Base-by-base conservation (phyloP, 2,797 vertebrate species). In the Typhlichthys subterraneus region DNA sequence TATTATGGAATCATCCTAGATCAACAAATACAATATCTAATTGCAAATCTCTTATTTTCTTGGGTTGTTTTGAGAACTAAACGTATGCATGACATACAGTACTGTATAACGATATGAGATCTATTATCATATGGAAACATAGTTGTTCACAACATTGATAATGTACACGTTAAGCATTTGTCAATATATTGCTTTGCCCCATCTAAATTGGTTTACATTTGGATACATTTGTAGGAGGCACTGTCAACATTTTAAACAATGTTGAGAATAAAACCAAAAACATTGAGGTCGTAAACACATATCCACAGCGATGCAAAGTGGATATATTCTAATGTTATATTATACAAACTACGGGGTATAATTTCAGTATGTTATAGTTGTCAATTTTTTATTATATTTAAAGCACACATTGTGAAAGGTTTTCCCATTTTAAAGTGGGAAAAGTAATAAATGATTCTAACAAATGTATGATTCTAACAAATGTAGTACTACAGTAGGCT, bases 91-190 rank as follows among this genome's bases (percentile, higher is more conserved):
- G 61, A 42, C 62, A 62, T 45, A 14, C 51, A 31, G 23, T 23
- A 23, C 23, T 23, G 23, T 23, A 23, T 4, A 23, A 23, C 23
- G 23, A 13, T 45, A 56, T 42, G 42, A 14, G 45, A 45, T 9
- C 42, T 61, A 72, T 61, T 57, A 55, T 74, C 31, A 56, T 74
- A 52, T 58, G 62, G 59, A 45, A 42, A 75, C 57, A 70, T 54
- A 54, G 75, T 63, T 81, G 70, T 79, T 77, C 81, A 86, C 72
- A 78, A 59, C 1, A 69, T 55, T 53, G 29, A 68, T 59, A 14
- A 38, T 55, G 3, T n/a, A 57, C 4, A 45, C 10, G n/a, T 57
- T 42, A 57, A 53, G 58, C 45, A 29, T 60, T 73, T 23, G 17
- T 51, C 5, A 12, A 52, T 57, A 17, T 4, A 49, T 0, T 55